Evolutionary conservation across 2,888 invertebrate species (phyloP), one percentile per base, ranked within the genome.

Genomic region (Ophraella communa): DNA sequence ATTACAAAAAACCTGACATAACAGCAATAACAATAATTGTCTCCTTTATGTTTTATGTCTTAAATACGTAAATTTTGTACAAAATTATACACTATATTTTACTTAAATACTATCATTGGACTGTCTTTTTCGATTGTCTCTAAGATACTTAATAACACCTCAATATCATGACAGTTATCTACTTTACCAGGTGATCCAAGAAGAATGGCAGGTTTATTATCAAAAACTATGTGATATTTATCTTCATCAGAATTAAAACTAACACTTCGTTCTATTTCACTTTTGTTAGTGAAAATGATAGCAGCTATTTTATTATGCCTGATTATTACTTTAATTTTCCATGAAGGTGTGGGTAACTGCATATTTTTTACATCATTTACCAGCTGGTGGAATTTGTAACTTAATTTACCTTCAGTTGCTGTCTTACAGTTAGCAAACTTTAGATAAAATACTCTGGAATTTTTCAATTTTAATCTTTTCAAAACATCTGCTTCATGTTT

Each of bases 291-390:
- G 56, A 77, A 75, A 24, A 73, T 72, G 24, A 77, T 71, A 0
- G 73, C 72, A 4, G 75, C 67, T 53, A 77, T 75, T 67, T 73
- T 74, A 49, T 73, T 73, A 42, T 74, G 73, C 57, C 71, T 71
- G 20, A 77, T 74, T 33, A 76, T 75, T 10, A 77, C 76, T 66
- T 77, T 77, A 20, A 77, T 76, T 64, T 74, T 77, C 77, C 77
- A 77, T 8, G 67, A 68, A 1, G 73, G 66, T 1, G 71, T 70
- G 1, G 77, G 77, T 27, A 77, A 64, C 45, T 74, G 75, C 74
- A 76, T 73, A 42, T 73, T 73, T 64, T 77, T 77, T 11, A 76
- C 74, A 62, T 77, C 76, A 21, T 67, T 68, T 1, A 77, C 74
- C 18, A 77, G 62, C 39, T 70, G 71, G n/a, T 75, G 71, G 61